Conservation (phyloP, 2,888 invertebrate genomes). For the Lepidocyrtoides sp. region DNA sequence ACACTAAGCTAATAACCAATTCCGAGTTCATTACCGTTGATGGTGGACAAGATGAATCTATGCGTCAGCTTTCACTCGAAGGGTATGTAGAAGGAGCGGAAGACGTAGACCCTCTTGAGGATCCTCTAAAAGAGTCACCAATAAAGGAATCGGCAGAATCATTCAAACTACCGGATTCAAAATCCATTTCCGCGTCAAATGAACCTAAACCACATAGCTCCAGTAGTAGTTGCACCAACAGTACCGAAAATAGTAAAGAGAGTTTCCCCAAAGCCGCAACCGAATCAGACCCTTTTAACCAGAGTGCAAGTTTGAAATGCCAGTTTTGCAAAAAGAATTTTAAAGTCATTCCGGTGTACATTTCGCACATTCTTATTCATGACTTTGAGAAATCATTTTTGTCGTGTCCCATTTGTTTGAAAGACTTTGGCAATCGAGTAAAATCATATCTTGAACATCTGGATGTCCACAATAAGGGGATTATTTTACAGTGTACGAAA, state of each 20-base stretch:
- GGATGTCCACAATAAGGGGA: constrained; percentile 61
- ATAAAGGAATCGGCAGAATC: not conserved
- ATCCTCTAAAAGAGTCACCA: constrained; percentile 3
- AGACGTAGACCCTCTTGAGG: constrained; percentile 51
- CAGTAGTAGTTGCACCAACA: not conserved
- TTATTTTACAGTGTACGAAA: constrained; percentile 56
- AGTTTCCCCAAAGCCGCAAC: not conserved
- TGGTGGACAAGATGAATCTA: constrained; percentile 19
- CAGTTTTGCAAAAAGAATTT: constrained; percentile 68
- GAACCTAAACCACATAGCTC: too few species aligned
- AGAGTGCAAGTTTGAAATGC: constrained; percentile 36
- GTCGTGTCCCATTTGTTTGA: constrained; percentile 59
- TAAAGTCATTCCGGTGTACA: constrained; percentile 45
- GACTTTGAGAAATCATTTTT: not conserved
- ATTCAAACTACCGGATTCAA: not conserved
- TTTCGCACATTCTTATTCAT: constrained; percentile 62
- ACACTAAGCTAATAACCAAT: not conserved
- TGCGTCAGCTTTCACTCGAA: constrained; percentile 33
- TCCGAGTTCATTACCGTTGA: constrained; percentile 34
- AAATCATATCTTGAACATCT: constrained; percentile 11
- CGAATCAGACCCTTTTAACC: not conserved
- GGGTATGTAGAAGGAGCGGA: constrained; percentile 64
- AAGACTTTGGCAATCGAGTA: constrained; percentile 4
- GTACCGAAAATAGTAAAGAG: not conserved
- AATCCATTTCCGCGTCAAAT: too few species aligned